phyloP scores from a whole-genome alignment of 2,888 invertebrate genomes.

The Lepidochrysops patricia region DNA sequence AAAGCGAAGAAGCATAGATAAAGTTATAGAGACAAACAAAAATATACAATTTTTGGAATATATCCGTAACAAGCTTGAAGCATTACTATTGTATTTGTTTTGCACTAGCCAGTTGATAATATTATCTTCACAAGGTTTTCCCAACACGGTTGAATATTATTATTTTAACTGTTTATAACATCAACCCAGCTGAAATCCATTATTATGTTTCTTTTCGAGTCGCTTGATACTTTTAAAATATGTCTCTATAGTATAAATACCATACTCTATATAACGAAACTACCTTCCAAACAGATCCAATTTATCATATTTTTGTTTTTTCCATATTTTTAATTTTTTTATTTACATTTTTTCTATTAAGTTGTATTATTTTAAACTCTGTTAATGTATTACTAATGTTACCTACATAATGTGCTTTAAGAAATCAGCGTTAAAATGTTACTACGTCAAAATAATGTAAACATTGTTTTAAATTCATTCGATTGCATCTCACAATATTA shows the following conservation, averaged over 20 bases:
- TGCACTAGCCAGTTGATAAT: too few species aligned
- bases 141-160: too few species aligned
- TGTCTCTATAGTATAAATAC: neutral
- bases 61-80: neutral
- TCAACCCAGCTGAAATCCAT: neutral
- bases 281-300: slow-evolving; percentile 13
- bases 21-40: neutral
- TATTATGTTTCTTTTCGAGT: too few species aligned
- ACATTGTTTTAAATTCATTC: neutral
- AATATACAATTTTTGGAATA: neutral
- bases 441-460: neutral
- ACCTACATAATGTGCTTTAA: slow-evolving; percentile 7
- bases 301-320: slow-evolving; percentile 16
- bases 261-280: neutral
- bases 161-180: too few species aligned
- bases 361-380: neutral
- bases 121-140: too few species aligned
- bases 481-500: too few species aligned
- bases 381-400: slow-evolving; percentile 4
- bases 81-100: neutral
- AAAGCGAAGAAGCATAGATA: neutral
- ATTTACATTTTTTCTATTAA: slow-evolving; percentile 6
- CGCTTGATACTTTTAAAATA: neutral
- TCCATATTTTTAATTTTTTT: slow-evolving; percentile 20
- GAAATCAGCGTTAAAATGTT: neutral